Evolutionary conservation across 2,113 vertebrate species (phyloP), one percentile per base, ranked within the genome.

Genomic region (Danio rerio): DNA sequence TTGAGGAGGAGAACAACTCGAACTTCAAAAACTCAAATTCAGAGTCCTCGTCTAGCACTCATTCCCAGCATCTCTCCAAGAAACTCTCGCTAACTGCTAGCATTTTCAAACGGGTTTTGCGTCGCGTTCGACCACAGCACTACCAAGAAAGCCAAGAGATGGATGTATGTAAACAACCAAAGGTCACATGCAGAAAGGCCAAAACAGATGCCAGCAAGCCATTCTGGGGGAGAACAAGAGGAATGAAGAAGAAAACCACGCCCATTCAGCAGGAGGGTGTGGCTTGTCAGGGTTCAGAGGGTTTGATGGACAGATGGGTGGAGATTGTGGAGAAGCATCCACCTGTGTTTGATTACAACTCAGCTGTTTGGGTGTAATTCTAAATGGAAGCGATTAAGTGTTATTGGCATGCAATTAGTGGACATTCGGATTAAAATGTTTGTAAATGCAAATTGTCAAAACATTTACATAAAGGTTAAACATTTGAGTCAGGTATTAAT

Each of bases 91-190:
- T 96, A 69, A 96, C 95, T 0, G 90, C 95, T 59, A 96, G 93
- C 87, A 94, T 96, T 87, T 96, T 96, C 86, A 94, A 94, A 88
- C 95, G 95, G 86, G 91, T 96, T 84, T 81, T 96, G 88, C 91
- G 94, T 16, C 95, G 94, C 0, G 94, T 96, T 0, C 89, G 95
- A 81, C 95, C 95, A 0, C 1, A 95, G 95, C 85, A 91, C 43
- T 87, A 90, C 0, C 86, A 83, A 0, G 85, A 93, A 0, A 92
- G 93, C 47, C 89, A 92, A 59, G 88, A 86, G 72, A 84, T 89
- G 0, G 71, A 92, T 5, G 88, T 95, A 1, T 88, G 89, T 0
- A 95, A 96, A 86, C 93, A 94, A 72, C 80, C 88, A 78, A 95
- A 92, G 90, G 95, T 95, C 52, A 83, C 71, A 18, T 69, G 20